These are phyloP conservation scores for Andricus quercusramuli DNA, from an alignment of 2,888 invertebrate genomes.

Conservation along the genomic window DNA sequence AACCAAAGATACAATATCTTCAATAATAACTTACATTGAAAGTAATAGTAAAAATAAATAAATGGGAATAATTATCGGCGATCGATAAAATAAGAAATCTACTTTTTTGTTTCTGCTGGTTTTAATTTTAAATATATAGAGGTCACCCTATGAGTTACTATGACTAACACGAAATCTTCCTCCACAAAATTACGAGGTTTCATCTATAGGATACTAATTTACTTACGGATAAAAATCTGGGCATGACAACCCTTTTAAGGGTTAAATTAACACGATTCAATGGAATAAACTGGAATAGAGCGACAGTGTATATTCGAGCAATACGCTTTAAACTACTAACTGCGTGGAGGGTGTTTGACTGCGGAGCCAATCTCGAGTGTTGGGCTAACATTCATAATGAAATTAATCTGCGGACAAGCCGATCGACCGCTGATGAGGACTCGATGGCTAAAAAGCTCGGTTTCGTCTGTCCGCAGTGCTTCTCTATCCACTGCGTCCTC, in stretches of 20 bases:
- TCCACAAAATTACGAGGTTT: too few relatives aligned
- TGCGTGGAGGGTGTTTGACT: slow-evolving; percentile 75
- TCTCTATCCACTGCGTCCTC: slow-evolving; percentile 45
- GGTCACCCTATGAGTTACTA: too few relatives aligned
- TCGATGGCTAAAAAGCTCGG: slow-evolving; percentile 65
- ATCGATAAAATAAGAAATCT: too few relatives aligned
- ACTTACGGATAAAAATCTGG: background rate
- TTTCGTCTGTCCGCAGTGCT: slow-evolving; percentile 55
- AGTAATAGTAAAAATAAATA: too few relatives aligned
- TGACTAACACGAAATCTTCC: too few relatives aligned
- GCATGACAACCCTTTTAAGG: background rate
- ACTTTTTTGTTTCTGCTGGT: too few relatives aligned
- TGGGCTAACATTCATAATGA: slow-evolving; percentile 78
- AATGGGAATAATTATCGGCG: too few relatives aligned
- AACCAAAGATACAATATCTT: too few relatives aligned
- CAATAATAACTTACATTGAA: too few relatives aligned
- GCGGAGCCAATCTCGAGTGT: slow-evolving; percentile 76
- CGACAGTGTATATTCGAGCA: slow-evolving; percentile 42
- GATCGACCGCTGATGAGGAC: slow-evolving; percentile 56
- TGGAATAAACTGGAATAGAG: slow-evolving; percentile 4
- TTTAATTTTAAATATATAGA: too few relatives aligned
- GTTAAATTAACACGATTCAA: background rate
- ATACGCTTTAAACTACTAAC: slow-evolving; percentile 54
- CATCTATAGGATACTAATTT: too few relatives aligned
- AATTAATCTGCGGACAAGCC: slow-evolving; percentile 74